phyloP scores from a whole-genome alignment of 2,888 invertebrate species.

The Caenorhabditis zanzibari region DNA sequence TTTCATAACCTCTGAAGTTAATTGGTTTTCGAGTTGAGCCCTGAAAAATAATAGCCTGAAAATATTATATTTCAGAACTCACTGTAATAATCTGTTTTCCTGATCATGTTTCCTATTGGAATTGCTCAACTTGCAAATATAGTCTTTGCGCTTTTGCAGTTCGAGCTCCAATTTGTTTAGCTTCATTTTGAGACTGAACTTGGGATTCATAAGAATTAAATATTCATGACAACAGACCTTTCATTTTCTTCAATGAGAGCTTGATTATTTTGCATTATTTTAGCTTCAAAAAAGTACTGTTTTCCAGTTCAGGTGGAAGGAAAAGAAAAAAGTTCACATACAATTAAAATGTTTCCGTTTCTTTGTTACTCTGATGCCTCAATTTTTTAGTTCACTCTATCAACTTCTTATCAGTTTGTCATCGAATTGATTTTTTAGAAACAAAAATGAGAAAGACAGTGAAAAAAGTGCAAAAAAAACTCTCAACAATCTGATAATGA shows the following conservation, averaged over 20 bases:
- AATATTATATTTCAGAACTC: neutral
- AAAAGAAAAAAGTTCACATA: no score
- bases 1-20: neutral
- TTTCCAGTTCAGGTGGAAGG: no score
- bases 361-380: no score
- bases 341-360: no score
- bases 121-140: neutral
- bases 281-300: no score
- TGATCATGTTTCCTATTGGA: neutral
- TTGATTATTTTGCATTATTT: neutral
- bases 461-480: neutral
- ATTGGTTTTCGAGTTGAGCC: neutral
- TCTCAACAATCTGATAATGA: slow-evolving; percentile 8
- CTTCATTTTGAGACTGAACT: neutral
- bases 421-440: no score
- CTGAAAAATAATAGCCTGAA: no score
- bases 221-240: neutral
- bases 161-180: neutral
- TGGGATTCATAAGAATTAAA: neutral
- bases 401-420: no score
- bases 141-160: neutral
- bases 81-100: neutral
- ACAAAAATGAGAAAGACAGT: neutral
- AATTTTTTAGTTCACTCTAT: no score
- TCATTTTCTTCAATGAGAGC: neutral